These are phyloP conservation scores for Heliconius sara DNA, from an alignment of 2,888 invertebrate genomes.

Conservation along the genomic window DNA sequence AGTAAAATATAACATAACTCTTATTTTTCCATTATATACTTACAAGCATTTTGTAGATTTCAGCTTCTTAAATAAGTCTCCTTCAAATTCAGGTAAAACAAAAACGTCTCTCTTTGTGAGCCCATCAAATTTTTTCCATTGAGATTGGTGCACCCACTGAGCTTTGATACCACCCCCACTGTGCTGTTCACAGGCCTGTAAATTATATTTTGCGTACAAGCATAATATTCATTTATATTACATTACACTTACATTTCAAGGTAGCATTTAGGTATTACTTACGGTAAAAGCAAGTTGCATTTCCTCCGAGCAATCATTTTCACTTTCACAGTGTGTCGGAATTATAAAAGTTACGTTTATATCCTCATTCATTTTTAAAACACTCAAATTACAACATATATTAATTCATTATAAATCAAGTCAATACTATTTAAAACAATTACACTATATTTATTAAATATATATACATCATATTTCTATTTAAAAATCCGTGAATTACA, in stretches of 20 bases:
- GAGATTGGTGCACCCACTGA: slow-evolving; percentile 86
- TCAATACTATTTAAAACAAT: not conserved
- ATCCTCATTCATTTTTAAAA: slow-evolving; percentile 66
- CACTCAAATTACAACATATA: not conserved
- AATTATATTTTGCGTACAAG: slow-evolving; percentile 43
- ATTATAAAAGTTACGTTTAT: slow-evolving; percentile 82
- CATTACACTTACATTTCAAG: not conserved
- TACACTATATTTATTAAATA: not conserved
- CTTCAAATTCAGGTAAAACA: slow-evolving; percentile 90
- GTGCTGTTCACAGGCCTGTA: slow-evolving; percentile 84
- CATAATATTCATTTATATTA: slow-evolving; percentile 37
- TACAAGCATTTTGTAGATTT: slow-evolving; percentile 87
- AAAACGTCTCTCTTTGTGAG: slow-evolving; percentile 88
- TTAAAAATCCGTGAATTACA: slow-evolving; percentile 1
- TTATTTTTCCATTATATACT: slow-evolving; percentile 64
- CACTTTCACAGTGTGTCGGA: slow-evolving; percentile 71
- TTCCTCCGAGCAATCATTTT: slow-evolving; percentile 83
- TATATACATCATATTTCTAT: not conserved
- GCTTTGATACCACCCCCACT: slow-evolving; percentile 81
- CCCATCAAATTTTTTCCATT: slow-evolving; percentile 85
- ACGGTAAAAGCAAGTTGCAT: slow-evolving; percentile 86
- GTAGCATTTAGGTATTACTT: slow-evolving; percentile 51
- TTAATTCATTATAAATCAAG: slow-evolving; percentile 3
- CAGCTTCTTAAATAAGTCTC: slow-evolving; percentile 87
- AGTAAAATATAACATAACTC: not conserved